phyloP scores from a whole-genome alignment of 2,113 vertebrate genomes.

The Upupa epops region DNA sequence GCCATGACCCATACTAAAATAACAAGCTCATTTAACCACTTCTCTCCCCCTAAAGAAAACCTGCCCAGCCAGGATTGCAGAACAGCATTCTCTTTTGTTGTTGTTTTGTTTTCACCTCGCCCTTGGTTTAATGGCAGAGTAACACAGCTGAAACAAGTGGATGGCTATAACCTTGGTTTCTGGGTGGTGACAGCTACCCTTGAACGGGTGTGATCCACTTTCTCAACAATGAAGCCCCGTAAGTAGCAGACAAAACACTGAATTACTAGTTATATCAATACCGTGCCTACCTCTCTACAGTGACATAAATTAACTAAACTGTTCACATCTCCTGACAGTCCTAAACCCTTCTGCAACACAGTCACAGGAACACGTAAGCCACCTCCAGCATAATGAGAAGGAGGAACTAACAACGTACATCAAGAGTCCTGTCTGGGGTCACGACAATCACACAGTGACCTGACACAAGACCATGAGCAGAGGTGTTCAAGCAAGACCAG shows the following conservation, averaged over 20 bases:
- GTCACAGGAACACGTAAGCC: rapidly evolving
- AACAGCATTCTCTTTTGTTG: background rate
- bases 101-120: background rate
- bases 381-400: background rate
- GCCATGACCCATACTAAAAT: background rate
- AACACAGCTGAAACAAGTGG: background rate
- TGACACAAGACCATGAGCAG: background rate
- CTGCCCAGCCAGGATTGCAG: background rate
- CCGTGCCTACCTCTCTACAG: background rate
- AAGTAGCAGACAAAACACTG: background rate
- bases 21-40: background rate
- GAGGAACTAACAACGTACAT: background rate
- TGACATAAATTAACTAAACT: background rate
- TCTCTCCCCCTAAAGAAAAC: background rate
- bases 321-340: background rate
- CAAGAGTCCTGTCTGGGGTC: background rate
- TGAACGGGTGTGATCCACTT: background rate
- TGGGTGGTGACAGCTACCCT: background rate
- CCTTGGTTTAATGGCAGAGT: background rate
- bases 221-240: background rate
- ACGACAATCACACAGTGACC: background rate
- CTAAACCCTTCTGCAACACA: background rate
- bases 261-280: background rate
- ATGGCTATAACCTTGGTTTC: background rate
- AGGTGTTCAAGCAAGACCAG: background rate